Percentiles rank a stretch among this genome's conserved stretches.
Conservation (phyloP, 2,113 vertebrate genomes). For the Picathartes gymnocephalus region DNA sequence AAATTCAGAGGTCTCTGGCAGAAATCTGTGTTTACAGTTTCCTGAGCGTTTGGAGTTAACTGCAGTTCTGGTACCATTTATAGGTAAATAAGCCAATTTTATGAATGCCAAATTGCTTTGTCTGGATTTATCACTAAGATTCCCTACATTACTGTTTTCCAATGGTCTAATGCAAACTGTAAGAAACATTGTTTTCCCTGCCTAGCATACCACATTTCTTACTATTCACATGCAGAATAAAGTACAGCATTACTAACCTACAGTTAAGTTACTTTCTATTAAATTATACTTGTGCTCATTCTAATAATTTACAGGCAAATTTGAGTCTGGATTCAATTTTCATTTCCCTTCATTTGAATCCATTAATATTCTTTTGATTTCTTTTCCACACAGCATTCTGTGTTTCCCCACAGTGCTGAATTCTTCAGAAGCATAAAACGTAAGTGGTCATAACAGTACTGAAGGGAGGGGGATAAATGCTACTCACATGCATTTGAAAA, state of each 20-base stretch:
- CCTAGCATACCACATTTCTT: not conserved
- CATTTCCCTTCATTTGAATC: not conserved
- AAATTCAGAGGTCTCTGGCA: not conserved
- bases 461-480: not conserved
- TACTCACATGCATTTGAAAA: not conserved
- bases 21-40: not conserved
- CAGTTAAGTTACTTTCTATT: conserved; percentile 51
- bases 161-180: not conserved
- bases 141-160: not conserved
- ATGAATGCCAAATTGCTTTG: not conserved
- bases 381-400: not conserved
- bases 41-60: not conserved
- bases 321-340: not conserved
- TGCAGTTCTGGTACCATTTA: not conserved
- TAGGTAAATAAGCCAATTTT: not conserved
- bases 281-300: conserved; percentile 52
- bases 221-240: not conserved
- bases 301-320: conserved; percentile 45
- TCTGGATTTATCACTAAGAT: not conserved
- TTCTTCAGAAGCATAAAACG: not conserved
- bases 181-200: not conserved
- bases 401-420: not conserved
- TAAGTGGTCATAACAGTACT: not conserved
- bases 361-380: not conserved
- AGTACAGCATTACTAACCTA: not conserved